Percentiles rank a stretch among this genome's conserved stretches.
Evolutionary conservation across 1,140 invertebrate species (phyloP).

Genomic region (Myzus persicae): DNA sequence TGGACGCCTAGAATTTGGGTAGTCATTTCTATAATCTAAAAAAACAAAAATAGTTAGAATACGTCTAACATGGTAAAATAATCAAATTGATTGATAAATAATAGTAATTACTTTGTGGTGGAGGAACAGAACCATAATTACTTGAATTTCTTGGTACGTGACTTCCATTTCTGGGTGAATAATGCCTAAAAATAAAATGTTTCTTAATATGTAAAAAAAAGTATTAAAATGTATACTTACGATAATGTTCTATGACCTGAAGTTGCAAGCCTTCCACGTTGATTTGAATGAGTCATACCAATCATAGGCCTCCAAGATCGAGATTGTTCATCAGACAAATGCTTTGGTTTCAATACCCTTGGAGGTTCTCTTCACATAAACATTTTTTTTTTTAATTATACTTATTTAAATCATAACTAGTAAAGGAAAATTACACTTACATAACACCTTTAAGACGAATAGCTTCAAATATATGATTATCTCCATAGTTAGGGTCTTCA

Average conservation of each 20-base stretch:
- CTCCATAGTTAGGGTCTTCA: constrained; percentile 81
- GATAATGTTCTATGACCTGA: constrained; percentile 76
- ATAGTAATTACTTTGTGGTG: constrained; percentile 60
- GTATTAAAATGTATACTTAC: constrained; percentile 13
- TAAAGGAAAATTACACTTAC: constrained; percentile 23
- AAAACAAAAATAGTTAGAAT: background rate
- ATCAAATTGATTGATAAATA: background rate
- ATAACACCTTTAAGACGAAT: constrained; percentile 71
- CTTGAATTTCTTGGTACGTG: constrained; percentile 60
- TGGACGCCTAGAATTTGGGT: constrained; percentile 5
- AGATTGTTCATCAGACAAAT: constrained; percentile 72
- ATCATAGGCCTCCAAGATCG: constrained; percentile 76
- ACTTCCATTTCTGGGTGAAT: constrained; percentile 61
- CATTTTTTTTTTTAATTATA: background rate
- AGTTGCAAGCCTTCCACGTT: constrained; percentile 70
- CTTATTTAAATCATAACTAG: too few species aligned
- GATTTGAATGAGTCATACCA: constrained; percentile 74
- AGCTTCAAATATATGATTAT: constrained; percentile 81
- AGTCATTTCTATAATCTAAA: constrained; percentile 3
- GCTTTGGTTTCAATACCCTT: constrained; percentile 80
- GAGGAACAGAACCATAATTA: constrained; percentile 64
- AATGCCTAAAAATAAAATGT: constrained; percentile 1
- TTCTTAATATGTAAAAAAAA: background rate
- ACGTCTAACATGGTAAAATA: background rate
- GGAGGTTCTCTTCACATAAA: constrained; percentile 69